Evolutionary conservation across 2,888 invertebrate species (phyloP), one percentile per base, ranked within the genome.

Genomic region (Oxytorus armatus): DNA sequence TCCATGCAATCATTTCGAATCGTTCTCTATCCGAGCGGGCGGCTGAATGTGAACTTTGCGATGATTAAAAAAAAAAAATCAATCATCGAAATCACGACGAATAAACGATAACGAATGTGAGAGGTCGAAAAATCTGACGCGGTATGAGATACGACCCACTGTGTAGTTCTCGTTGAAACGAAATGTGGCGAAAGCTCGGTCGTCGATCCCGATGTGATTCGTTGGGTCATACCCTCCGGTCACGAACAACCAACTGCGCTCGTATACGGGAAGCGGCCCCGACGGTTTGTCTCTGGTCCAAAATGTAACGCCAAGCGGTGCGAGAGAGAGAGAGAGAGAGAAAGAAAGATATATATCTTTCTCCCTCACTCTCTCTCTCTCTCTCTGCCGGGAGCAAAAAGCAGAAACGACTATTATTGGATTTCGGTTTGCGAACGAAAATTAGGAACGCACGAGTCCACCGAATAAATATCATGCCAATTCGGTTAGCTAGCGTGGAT

Each of bases 391-490:
- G 47, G 49, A 59, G 61, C 33, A 53, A 39, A 69, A 78, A 55
- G 53, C 53, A 59, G 55, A 59, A 79, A 55, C 68, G 69, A 77
- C 72, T 53, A 82, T 84, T 82, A 84, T 77, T 77, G 81, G 72
- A 82, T 81, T 78, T 72, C 77, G 68, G 82, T 82, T 85, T 79
- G 82, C 83, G 81, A 80, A 77, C 79, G 74, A 82, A 82, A 86
- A 86, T 86, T 86, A 84, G 84, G 79, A 82, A 84, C 83, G 83
- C 81, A 81, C 84, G 84, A 80, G 78, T 83, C 82, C 78, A 79
- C 77, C 79, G 82, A 84, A 86, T 84, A 86, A 86, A 86, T 86
- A 84, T 85, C 79, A 77, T 76, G 82, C 76, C 83, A 82, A 85
- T 83, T 83, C 83, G 82, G 65, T 81, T 79, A 82, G 75, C 80